Evolutionary conservation across 2,797 vertebrate genomes (phyloP).

Genomic region (Jordanella pulchra): DNA sequence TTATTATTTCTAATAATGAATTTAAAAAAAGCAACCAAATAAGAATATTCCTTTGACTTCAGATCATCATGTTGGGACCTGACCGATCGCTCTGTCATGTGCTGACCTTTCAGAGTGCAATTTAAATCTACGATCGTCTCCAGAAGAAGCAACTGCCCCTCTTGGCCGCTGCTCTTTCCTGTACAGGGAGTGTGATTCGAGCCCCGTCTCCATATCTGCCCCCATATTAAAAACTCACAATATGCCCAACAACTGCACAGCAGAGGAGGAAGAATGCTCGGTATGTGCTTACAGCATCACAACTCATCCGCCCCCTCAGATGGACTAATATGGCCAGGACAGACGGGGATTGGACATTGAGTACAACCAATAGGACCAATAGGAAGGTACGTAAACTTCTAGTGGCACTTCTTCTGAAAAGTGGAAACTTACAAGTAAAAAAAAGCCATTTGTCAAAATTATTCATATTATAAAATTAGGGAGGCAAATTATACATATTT

Average conservation of each 20-base stretch:
- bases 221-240: conserved; percentile 84
- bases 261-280: conserved; percentile 86
- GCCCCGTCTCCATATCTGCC: conserved; percentile 73
- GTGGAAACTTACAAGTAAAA: background rate
- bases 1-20: conserved; percentile 17
- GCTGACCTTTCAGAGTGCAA: conserved; percentile 76
- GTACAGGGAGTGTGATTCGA: conserved; percentile 82
- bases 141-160: conserved; percentile 89
- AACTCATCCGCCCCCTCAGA: conserved; percentile 79
- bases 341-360: conserved; percentile 56
- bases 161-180: conserved; percentile 83
- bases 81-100: conserved; percentile 64
- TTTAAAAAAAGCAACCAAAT: conserved; percentile 12
- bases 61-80: conserved; percentile 63
- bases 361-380: conserved; percentile 17
- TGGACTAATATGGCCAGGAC: conserved; percentile 82
- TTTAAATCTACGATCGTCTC: conserved; percentile 82
- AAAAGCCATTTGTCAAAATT: background rate
- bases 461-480: background rate
- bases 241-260: conserved; percentile 91
- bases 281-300: conserved; percentile 86
- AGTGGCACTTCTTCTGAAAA: background rate
- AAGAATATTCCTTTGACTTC: conserved; percentile 43
- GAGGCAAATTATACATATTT: background rate
- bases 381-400: conserved; percentile 20